These are phyloP conservation scores for Aphis gossypii DNA, from an alignment of 1,140 invertebrate species.

Conservation along the genomic window DNA sequence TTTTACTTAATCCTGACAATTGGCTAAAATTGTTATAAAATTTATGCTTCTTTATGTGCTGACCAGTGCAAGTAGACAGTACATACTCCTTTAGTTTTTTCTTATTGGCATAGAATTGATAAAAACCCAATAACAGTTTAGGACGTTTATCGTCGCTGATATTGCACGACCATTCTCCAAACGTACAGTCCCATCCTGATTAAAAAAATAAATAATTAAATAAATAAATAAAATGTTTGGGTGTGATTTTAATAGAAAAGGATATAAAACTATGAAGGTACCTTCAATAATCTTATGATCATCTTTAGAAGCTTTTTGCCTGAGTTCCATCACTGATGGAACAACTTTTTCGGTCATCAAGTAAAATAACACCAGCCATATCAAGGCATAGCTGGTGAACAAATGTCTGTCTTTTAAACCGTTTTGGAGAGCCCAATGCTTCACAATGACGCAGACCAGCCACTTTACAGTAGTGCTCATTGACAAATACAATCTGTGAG, in stretches of 20 bases:
- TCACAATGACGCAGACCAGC: conserved; percentile 9
- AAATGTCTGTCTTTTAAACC: not conserved
- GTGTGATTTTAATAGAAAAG: not conserved
- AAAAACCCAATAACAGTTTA: conserved; percentile 23
- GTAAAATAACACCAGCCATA: conserved; percentile 47
- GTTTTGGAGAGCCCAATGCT: conserved; percentile 45
- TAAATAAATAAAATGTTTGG: too few species aligned
- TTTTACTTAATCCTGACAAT: not conserved
- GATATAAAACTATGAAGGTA: not conserved
- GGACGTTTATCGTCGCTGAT: not conserved
- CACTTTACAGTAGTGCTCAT: not conserved
- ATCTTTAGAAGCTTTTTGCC: not conserved
- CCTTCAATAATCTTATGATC: conserved; percentile 25
- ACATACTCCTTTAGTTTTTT: not conserved
- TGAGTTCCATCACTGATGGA: not conserved
- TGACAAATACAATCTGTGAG: not conserved
- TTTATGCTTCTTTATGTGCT: not conserved
- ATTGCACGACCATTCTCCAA: not conserved
- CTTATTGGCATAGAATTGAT: conserved; percentile 13
- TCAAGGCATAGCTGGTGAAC: conserved; percentile 11
- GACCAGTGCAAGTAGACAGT: not conserved
- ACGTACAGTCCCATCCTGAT: conserved; percentile 26
- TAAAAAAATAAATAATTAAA: too few species aligned
- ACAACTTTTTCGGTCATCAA: conserved; percentile 19
- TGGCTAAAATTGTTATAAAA: not conserved